A percentile compares a stretch with the other conserved stretches of the same genome.
Evolutionary conservation across 2,888 invertebrate species (phyloP).

Genomic region (Linyphia triangularis): DNA sequence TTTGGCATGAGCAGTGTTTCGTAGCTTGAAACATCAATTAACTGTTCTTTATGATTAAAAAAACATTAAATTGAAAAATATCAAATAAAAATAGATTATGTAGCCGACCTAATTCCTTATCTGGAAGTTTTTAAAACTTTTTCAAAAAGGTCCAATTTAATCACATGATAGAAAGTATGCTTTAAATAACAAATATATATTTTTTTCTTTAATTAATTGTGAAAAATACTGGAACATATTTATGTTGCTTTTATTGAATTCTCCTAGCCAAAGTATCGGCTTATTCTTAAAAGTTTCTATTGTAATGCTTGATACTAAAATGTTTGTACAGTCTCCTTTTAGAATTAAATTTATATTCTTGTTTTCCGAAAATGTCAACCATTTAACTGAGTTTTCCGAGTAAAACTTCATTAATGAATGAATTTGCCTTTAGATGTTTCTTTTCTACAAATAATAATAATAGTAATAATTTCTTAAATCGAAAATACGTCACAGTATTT

Average conservation of each 20-base stretch:
- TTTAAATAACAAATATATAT: slow-evolving; percentile 37
- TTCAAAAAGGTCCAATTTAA: background rate
- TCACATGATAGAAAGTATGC: slow-evolving; percentile 7
- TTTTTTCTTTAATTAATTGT: background rate
- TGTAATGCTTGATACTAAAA: slow-evolving; percentile 25
- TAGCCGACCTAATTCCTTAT: too few species aligned
- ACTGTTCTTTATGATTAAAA: background rate
- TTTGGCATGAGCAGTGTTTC: slow-evolving; percentile 33
- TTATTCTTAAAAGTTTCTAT: slow-evolving; percentile 15
- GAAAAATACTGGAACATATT: background rate
- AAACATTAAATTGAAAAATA: background rate
- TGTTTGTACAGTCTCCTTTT: slow-evolving; percentile 8
- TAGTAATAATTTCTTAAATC: slow-evolving; percentile 25
- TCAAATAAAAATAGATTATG: background rate
- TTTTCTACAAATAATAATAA: slow-evolving; percentile 19
- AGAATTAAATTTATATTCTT: slow-evolving; percentile 16
- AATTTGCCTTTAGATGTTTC: slow-evolving; percentile 6
- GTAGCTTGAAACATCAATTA: slow-evolving; percentile 8
- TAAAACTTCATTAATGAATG: slow-evolving; percentile 29
- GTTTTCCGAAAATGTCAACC: slow-evolving; percentile 40
- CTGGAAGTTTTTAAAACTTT: background rate
- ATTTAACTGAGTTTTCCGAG: slow-evolving; percentile 37
- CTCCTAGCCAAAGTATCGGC: slow-evolving; percentile 23
- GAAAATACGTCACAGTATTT: slow-evolving; percentile 42
- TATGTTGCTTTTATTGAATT: background rate